Conservation (phyloP, 2,888 invertebrate species). For the Perizoma flavofasciatum region DNA sequence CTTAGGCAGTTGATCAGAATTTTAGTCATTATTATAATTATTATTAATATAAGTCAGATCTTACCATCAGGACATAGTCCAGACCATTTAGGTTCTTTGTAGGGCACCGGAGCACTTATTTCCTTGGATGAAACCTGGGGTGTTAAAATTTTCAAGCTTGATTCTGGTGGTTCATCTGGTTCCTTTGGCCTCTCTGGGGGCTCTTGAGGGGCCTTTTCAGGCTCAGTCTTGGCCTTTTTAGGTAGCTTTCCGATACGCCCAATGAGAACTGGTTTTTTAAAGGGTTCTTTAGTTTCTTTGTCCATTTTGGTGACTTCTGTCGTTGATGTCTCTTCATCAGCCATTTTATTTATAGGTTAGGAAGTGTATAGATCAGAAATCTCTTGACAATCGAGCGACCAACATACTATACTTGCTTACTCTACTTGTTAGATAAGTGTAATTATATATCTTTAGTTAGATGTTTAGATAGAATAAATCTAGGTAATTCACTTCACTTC, state of each 20-base stretch:
- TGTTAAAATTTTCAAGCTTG: constrained; percentile 44
- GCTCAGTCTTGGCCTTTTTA: constrained; percentile 61
- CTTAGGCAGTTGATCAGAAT: no score
- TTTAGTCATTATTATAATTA: no score
- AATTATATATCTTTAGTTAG: no score
- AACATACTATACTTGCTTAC: no score
- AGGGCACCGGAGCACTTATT: constrained; percentile 82
- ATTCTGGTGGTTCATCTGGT: constrained; percentile 38
- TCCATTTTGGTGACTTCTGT: constrained; percentile 44
- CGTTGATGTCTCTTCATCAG: constrained; percentile 41
- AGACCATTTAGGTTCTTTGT: constrained; percentile 93
- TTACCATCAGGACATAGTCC: constrained; percentile 83
- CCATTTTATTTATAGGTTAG: constrained; percentile 36
- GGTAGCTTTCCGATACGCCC: constrained; percentile 82
- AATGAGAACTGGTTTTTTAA: constrained; percentile 82
- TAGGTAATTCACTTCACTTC: no score
- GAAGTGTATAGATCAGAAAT: no score
- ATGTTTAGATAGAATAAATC: no score
- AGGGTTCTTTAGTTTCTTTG: constrained; percentile 47
- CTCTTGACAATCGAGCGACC: no score
- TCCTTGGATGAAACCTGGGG: constrained; percentile 54
- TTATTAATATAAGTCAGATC: constrained; percentile 25
- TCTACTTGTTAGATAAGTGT: no score
- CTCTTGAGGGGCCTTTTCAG: constrained; percentile 44
- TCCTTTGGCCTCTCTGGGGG: constrained; percentile 28